These are phyloP conservation scores for Eretmochelys imbricata DNA, from an alignment of 2,113 vertebrate species.

Conservation along the genomic window DNA sequence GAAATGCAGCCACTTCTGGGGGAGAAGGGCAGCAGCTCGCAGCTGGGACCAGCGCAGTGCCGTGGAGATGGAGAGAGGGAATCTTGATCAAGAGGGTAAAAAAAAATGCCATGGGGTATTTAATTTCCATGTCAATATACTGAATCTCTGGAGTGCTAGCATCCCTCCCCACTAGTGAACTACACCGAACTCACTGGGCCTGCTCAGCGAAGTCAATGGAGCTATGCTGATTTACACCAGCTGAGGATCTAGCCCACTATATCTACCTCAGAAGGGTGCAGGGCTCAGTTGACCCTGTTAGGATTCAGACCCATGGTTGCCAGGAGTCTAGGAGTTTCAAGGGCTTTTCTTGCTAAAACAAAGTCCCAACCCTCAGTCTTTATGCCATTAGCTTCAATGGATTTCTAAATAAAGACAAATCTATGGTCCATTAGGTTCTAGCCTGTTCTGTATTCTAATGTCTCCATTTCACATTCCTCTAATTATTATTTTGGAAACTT, in stretches of 20 bases:
- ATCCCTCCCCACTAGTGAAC: not conserved
- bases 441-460: not conserved
- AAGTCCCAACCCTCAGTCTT: not conserved
- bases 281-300: not conserved
- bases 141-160: rapidly evolving
- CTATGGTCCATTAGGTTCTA: rapidly evolving
- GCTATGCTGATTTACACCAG: not conserved
- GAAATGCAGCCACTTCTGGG: not conserved
- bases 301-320: not conserved
- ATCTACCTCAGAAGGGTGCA: not conserved
- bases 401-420: not conserved
- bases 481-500: not conserved
- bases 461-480: not conserved
- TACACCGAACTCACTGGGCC: not conserved
- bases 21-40: not conserved
- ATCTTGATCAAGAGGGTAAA: not conserved
- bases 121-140: rapidly evolving
- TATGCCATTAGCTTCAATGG: not conserved
- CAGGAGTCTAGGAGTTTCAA: rapidly evolving
- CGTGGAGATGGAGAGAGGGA: not conserved
- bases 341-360: not conserved
- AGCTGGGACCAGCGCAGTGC: not conserved
- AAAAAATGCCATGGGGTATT: not conserved
- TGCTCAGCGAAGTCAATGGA: not conserved
- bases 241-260: not conserved